phyloP scores from a whole-genome alignment of 2,888 invertebrate genomes.

The Tryphoninae sp. region DNA sequence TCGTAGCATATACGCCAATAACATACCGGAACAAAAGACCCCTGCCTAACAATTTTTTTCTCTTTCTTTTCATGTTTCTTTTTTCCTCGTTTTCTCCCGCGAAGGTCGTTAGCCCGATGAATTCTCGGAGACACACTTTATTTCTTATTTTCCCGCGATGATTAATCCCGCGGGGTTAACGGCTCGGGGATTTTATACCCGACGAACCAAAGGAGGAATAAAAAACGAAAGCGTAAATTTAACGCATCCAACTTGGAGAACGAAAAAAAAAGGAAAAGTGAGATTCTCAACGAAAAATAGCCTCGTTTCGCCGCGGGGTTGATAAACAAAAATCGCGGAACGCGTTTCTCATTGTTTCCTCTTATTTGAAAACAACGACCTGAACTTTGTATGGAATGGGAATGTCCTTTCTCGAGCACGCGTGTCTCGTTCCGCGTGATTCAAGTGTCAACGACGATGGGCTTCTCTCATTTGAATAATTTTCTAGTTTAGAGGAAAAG shows the following conservation, averaged over 20 bases:
- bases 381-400: too few relatives aligned
- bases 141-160: conserved; percentile 2
- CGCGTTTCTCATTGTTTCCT: too few relatives aligned
- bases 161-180: conserved; percentile 47
- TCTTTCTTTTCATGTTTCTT: too few relatives aligned
- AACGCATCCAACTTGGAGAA: background rate
- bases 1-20: conserved; percentile 39
- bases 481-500: conserved; percentile 66
- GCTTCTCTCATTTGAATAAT: conserved; percentile 67
- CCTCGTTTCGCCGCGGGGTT: too few relatives aligned
- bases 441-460: background rate
- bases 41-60: conserved; percentile 33
- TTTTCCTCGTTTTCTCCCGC: conserved; percentile 35
- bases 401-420: background rate
- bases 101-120: conserved; percentile 59
- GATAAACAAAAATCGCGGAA: too few relatives aligned
- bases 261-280: background rate
- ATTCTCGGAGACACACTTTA: background rate
- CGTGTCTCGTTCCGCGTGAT: background rate
- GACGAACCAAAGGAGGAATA: background rate
- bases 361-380: too few relatives aligned
- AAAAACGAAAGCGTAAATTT: conserved; percentile 1
- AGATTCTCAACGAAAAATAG: too few relatives aligned
- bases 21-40: conserved; percentile 49
- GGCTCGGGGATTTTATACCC: conserved; percentile 19